Base-by-base conservation (phyloP, 2,113 vertebrate genomes). In the Microcebus murinus region DNA sequence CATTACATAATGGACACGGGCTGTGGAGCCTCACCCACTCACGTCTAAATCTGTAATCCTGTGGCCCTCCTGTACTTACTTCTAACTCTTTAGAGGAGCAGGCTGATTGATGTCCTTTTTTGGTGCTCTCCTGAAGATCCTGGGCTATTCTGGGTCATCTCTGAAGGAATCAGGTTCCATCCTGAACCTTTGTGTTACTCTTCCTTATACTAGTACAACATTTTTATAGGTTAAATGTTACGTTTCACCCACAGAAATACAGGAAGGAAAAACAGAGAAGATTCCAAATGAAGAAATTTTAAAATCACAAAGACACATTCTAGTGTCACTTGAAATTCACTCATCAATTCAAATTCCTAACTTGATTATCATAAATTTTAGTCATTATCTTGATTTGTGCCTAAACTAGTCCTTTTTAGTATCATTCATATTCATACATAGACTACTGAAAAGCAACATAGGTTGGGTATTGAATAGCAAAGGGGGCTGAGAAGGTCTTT, bases 1-100 rank as follows among this genome's bases (percentile, higher is more conserved):
- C 89, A 77, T 97, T 96, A 61, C 13, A 79, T 79, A 96, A 94
- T 48, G 31, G n/a, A 77, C 13, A 4, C 34, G 18, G n/a, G 14
- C 42, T 55, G 23, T 31, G 39, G 65, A 48, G 6, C 23, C 23
- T 90, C 52, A 63, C 9, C 57, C 42, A 83, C 88, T 82, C 34
- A 52, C n/a, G 57, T 83, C n/a, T 36, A 73, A 42, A 71, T 61
- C 31, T 91, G 1, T 31, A 84, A 45, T 68, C 18, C 52, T 94
- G 27, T 91, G 42, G 20, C 8, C 12, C 6, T 45, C 11, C 27
- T 31, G 23, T 63, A 34, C 34, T 21, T 52, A 61, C 74, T 91
- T 90, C 36, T 77, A 55, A 42, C 63, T 65, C 79, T 76, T 27
- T 91, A 9, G 27, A 25, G 27, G 50, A 12, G 25, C 2, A 85